A percentile compares a stretch with the other conserved stretches of the same genome.
phyloP scores from a whole-genome alignment of 2,888 invertebrate species.

The Danaus chrysippus region DNA sequence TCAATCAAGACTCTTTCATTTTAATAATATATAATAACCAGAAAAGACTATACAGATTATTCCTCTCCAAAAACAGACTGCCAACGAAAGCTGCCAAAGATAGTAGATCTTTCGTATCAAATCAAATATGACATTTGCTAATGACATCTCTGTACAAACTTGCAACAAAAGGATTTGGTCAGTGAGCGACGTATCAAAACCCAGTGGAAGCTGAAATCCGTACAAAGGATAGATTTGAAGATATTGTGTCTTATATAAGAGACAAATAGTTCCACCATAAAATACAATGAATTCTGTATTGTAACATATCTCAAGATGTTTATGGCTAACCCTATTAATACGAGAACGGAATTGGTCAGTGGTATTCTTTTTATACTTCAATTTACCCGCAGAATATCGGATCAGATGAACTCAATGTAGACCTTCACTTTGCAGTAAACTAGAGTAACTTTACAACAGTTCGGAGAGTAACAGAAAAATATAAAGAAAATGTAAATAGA shows the following conservation, averaged over 20 bases:
- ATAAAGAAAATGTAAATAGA: background rate
- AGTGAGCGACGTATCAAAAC: constrained; percentile 1
- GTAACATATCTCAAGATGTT: background rate
- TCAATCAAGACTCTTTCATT: too few species aligned
- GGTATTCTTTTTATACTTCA: constrained; percentile 3
- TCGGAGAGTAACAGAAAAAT: constrained; percentile 7
- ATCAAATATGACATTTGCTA: constrained; percentile 5
- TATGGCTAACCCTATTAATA: constrained; percentile 1
- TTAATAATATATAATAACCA: too few species aligned
- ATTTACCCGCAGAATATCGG: constrained; percentile 8
- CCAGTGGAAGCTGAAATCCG: background rate
- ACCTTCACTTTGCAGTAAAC: constrained; percentile 8
- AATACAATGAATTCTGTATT: too few species aligned
- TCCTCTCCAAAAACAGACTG: too few species aligned
- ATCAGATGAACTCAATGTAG: constrained; percentile 4
- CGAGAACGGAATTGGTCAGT: constrained; percentile 2
- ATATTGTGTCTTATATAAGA: background rate
- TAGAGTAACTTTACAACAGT: constrained; percentile 2
- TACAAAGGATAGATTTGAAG: background rate
- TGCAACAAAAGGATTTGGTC: background rate
- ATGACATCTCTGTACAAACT: background rate
- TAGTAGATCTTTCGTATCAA: background rate
- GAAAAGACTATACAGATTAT: too few species aligned
- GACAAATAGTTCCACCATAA: too few species aligned
- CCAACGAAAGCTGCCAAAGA: background rate